Conservation (phyloP, 2,797 vertebrate genomes). For the Monodelphis domestica region DNA sequence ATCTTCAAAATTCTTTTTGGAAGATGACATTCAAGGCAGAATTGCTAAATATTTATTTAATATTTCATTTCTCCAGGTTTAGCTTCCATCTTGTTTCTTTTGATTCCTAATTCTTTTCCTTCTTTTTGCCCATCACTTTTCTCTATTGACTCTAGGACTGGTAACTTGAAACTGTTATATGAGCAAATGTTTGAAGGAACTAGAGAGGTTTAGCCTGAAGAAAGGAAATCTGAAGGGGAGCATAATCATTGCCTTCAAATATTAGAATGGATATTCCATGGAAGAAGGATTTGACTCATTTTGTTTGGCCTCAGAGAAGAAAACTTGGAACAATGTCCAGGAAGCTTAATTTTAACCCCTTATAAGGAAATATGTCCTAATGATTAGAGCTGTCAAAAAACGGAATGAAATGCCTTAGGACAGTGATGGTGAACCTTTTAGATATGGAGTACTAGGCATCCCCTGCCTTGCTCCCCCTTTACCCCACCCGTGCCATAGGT, state of each 20-base stretch:
- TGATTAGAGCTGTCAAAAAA: neutral
- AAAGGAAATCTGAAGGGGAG: neutral
- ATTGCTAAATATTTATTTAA: neutral
- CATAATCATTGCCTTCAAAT: neutral
- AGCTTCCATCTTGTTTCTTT: neutral
- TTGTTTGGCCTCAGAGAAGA: neutral
- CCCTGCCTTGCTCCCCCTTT: no score
- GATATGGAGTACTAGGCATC: no score
- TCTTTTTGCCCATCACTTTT: neutral
- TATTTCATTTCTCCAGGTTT: neutral
- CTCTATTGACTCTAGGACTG: conserved; percentile 1
- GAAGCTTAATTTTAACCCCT: neutral
- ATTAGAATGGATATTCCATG: neutral
- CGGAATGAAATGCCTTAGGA: neutral
- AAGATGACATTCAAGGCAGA: neutral
- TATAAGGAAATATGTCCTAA: neutral
- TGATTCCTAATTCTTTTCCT: neutral
- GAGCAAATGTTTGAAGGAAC: neutral
- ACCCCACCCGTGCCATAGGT: no score
- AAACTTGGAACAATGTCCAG: neutral
- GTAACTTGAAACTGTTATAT: neutral
- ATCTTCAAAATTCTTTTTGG: neutral
- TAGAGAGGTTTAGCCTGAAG: neutral
- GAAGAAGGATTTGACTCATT: neutral
- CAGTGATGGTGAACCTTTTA: no score